Evolutionary conservation across 2,113 vertebrate species (phyloP).

Genomic region (Nothocercus nigrocapillus): DNA sequence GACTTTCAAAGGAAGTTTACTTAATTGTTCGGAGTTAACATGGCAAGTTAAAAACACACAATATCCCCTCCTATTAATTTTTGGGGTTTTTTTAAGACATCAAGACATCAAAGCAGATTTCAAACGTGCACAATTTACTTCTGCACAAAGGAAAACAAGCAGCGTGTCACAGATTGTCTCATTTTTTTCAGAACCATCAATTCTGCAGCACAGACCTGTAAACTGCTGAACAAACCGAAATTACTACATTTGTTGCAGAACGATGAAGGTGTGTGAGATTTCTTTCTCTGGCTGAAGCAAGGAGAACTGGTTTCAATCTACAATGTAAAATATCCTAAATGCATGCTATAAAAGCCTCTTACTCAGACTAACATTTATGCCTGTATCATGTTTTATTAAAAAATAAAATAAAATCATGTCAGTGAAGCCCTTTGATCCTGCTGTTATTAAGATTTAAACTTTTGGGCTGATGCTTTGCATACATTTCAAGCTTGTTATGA

Average conservation of each 20-base stretch:
- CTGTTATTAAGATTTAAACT: conserved; percentile 33
- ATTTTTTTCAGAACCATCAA: background rate
- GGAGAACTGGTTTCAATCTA: background rate
- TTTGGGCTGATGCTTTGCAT: background rate
- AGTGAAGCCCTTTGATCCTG: conserved; percentile 49
- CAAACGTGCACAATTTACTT: background rate
- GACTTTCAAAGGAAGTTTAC: conserved; percentile 53
- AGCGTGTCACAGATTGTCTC: background rate
- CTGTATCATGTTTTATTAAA: conserved; percentile 55
- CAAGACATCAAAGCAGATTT: conserved; percentile 50
- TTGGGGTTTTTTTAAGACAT: background rate
- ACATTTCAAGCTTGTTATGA: conserved; percentile 49
- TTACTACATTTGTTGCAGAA: background rate
- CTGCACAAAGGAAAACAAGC: background rate
- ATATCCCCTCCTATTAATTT: background rate
- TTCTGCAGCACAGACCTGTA: background rate
- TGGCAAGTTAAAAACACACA: conserved; percentile 13
- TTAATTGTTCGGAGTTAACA: conserved; percentile 48
- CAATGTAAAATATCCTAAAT: conserved; percentile 12
- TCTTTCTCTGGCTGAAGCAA: background rate
- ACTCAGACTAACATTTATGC: conserved; percentile 9
- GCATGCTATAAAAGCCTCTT: background rate
- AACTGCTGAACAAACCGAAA: background rate
- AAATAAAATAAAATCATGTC: conserved; percentile 20
- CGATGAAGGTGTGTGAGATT: background rate